Conservation (phyloP, 1,140 invertebrate species). For the Acromyrmex charruanus region DNA sequence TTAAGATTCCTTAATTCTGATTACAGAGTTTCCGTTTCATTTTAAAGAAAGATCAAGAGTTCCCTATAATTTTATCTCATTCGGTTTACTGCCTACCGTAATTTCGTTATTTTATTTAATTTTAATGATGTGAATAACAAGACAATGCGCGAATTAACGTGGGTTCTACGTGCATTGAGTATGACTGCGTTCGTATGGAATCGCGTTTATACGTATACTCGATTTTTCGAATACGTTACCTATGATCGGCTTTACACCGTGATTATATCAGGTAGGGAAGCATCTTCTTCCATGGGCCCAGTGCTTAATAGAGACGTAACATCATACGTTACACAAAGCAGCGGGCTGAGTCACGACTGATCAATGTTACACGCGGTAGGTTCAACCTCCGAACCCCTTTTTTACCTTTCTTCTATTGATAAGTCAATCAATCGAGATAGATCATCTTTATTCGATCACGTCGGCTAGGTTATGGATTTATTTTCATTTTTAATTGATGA, state of each 20-base stretch:
- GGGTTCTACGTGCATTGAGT: not conserved
- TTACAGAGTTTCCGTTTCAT: too few relatives aligned
- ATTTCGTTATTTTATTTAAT: slow-evolving; percentile 8
- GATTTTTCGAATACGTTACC: slow-evolving; percentile 35
- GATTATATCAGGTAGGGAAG: slow-evolving; percentile 57
- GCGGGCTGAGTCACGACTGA: slow-evolving; percentile 49
- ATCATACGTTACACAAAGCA: slow-evolving; percentile 63
- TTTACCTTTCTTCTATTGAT: slow-evolving; percentile 34
- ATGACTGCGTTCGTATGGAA: not conserved
- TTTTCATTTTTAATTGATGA: not conserved
- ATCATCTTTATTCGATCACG: not conserved
- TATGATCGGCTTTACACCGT: slow-evolving; percentile 41
- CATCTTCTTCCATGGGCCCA: slow-evolving; percentile 14
- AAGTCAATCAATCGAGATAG: slow-evolving; percentile 42
- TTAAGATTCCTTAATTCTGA: too few relatives aligned
- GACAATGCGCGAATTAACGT: not conserved
- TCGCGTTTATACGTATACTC: not conserved
- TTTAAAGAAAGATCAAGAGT: too few relatives aligned
- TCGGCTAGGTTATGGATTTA: not conserved
- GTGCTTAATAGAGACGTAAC: slow-evolving; percentile 64
- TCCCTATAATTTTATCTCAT: not conserved
- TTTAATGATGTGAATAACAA: not conserved
- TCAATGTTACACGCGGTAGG: slow-evolving; percentile 51
- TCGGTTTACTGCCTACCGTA: not conserved
- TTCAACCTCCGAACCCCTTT: slow-evolving; percentile 30